Conservation (phyloP, 2,888 invertebrate species). For the Ophraella communa region DNA sequence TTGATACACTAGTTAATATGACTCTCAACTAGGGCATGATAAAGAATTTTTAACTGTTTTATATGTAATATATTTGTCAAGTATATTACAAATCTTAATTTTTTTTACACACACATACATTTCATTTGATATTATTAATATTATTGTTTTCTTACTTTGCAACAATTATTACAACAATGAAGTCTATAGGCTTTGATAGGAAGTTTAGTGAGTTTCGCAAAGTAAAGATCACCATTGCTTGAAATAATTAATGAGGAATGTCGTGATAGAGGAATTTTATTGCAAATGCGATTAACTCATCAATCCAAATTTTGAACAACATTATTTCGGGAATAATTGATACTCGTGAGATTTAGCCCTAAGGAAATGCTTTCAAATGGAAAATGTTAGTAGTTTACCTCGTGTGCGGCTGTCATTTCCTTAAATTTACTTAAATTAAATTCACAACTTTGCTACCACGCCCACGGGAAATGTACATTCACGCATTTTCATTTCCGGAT, state of each 20-base stretch:
- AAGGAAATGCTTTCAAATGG: constrained; percentile 31
- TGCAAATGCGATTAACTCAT: constrained; percentile 4
- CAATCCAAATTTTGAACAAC: constrained; percentile 23
- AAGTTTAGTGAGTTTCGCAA: too few species aligned
- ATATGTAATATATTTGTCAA: too few species aligned
- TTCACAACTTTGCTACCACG: constrained; percentile 42
- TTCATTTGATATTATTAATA: too few species aligned
- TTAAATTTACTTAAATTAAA: constrained; percentile 47
- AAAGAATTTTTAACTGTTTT: too few species aligned
- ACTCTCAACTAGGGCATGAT: too few species aligned
- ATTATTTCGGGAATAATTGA: constrained; percentile 44
- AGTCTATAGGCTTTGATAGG: too few species aligned
- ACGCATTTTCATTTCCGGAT: constrained; percentile 50
- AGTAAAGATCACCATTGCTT: background rate
- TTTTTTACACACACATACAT: too few species aligned
- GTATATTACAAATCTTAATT: too few species aligned
- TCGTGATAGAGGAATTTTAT: background rate
- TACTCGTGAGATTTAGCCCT: constrained; percentile 36
- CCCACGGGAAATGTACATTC: constrained; percentile 49
- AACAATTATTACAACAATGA: too few species aligned
- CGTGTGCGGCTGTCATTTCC: constrained; percentile 41
- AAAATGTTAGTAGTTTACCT: constrained; percentile 31
- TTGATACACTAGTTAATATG: too few species aligned
- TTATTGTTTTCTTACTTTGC: too few species aligned
- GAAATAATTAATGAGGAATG: background rate